Conservation (phyloP, 2,113 vertebrate species). For the Syngnathus typhle region DNA sequence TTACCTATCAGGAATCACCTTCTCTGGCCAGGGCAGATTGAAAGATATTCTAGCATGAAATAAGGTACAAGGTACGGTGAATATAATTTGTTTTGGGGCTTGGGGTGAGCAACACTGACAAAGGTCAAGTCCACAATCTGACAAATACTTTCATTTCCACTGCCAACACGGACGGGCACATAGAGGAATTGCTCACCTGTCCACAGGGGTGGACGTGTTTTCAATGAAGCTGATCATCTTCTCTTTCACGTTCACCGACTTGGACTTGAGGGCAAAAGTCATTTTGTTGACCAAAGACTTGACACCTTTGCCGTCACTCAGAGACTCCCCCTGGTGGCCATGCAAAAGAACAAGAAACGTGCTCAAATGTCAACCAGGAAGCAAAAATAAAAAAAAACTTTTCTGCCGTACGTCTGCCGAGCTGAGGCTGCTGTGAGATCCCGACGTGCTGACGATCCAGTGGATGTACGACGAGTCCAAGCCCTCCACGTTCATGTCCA, state of each 20-base stretch:
- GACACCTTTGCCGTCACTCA: slow-evolving; percentile 88
- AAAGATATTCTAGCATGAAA: slow-evolving; percentile 93
- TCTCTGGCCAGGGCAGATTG: slow-evolving; percentile 98
- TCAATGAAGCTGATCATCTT: slow-evolving; percentile 99
- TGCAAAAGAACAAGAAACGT: not conserved
- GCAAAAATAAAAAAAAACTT: too few relatives aligned
- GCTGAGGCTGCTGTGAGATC: slow-evolving; percentile 83
- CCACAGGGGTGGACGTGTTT: slow-evolving; percentile 93
- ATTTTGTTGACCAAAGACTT: slow-evolving; percentile 99
- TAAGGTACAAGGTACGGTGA: slow-evolving; percentile 63
- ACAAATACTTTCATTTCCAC: not conserved
- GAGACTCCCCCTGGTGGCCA: slow-evolving; percentile 77
- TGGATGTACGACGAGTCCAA: slow-evolving; percentile 92
- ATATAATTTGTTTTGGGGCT: not conserved
- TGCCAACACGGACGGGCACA: not conserved
- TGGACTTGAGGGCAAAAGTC: slow-evolving; percentile 96
- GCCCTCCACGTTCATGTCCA: slow-evolving; percentile 96
- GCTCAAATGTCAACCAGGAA: not conserved
- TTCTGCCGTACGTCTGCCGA: slow-evolving; percentile 80
- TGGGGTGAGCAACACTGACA: not conserved
- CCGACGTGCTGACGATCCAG: slow-evolving; percentile 97
- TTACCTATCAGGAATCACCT: slow-evolving; percentile 94
- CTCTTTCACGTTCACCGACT: slow-evolving; percentile 96
- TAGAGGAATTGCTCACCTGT: slow-evolving; percentile 72
- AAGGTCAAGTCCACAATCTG: not conserved